A percentile compares a stretch with the other conserved stretches of the same genome.
Conservation (phyloP, 2,113 vertebrate genomes). For the Silurus asotus region DNA sequence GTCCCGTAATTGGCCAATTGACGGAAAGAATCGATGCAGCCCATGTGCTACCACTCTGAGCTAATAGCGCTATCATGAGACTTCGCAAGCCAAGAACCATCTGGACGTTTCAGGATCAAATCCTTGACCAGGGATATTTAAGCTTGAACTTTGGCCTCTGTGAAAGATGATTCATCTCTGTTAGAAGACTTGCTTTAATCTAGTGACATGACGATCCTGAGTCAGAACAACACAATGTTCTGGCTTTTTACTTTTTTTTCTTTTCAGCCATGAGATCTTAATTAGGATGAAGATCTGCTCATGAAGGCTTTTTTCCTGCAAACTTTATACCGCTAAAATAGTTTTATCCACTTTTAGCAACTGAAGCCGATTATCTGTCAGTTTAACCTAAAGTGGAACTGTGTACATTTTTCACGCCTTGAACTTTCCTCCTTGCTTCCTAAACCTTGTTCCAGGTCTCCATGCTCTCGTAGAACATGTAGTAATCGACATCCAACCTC, state of each 20-base stretch:
- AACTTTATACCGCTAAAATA: not conserved
- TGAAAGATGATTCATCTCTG: constrained; percentile 38
- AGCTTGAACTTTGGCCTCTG: constrained; percentile 40
- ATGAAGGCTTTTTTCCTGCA: constrained; percentile 1
- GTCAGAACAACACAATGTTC: not conserved
- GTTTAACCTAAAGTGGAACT: not conserved
- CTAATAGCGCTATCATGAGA: constrained; percentile 49
- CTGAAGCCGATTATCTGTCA: not conserved
- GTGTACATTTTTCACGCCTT: not conserved
- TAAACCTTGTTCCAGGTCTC: constrained; percentile 8
- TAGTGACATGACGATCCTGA: not conserved
- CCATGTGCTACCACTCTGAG: constrained; percentile 58
- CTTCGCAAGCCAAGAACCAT: constrained; percentile 46
- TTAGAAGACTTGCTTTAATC: not conserved
- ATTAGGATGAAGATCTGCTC: constrained; percentile 12
- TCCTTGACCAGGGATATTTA: constrained; percentile 45
- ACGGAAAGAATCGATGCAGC: constrained; percentile 53
- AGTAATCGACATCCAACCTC: constrained; percentile 15
- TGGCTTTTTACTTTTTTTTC: constrained; percentile 22
- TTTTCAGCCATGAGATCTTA: not conserved
- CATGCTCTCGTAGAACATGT: constrained; percentile 17
- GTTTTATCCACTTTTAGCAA: not conserved
- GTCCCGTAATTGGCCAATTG: constrained; percentile 54
- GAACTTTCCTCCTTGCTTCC: not conserved
- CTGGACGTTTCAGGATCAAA: constrained; percentile 39